phyloP scores from a whole-genome alignment of 2,797 vertebrate species.

The Masticophis lateralis region DNA sequence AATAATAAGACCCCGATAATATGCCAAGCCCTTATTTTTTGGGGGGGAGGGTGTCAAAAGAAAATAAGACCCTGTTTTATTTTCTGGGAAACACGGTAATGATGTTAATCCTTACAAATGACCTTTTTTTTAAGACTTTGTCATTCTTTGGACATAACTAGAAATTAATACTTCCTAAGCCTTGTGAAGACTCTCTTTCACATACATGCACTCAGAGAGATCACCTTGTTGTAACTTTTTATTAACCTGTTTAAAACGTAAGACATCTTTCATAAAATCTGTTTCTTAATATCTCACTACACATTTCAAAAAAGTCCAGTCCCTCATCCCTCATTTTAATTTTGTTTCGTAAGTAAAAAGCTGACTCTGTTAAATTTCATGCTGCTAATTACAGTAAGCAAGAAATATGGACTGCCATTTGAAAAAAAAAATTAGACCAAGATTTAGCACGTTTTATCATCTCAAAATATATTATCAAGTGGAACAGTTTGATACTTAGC shows the following conservation, averaged over 20 bases:
- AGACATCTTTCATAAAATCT: not conserved
- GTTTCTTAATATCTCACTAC: not conserved
- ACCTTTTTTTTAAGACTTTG: not conserved
- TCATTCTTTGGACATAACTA: not conserved
- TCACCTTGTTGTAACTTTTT: not conserved
- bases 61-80: no score
- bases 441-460: not conserved
- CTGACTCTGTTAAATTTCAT: not conserved
- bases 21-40: no score
- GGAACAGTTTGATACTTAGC: not conserved
- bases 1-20: no score
- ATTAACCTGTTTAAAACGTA: not conserved
- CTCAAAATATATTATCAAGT: slow-evolving; percentile 10
- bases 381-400: not conserved
- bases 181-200: not conserved
- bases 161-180: not conserved
- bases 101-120: not conserved
- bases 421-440: not conserved
- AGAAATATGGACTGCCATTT: not conserved
- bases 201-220: not conserved
- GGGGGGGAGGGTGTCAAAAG: no score
- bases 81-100: not conserved
- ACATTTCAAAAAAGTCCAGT: not conserved
- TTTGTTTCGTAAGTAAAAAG: not conserved
- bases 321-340: not conserved